Conservation (phyloP, 2,797 vertebrate genomes). For the Microctenopoma steveboyesi region DNA sequence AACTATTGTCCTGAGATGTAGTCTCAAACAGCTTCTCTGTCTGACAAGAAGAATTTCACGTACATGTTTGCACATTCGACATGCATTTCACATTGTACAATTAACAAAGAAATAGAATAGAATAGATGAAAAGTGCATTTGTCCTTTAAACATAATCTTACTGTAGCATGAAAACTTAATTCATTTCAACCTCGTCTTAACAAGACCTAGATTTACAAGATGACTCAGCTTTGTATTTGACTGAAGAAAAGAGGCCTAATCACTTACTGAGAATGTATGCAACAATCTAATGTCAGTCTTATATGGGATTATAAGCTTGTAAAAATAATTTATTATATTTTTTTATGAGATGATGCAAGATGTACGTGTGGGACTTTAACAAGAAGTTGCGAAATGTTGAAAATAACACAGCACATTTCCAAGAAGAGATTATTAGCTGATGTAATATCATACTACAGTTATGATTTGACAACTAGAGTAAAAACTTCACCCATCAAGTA, state of each 20-base stretch:
- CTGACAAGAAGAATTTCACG: slow-evolving; percentile 16
- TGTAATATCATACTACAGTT: background rate
- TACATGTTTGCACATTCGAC: background rate
- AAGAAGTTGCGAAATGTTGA: background rate
- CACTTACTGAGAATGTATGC: background rate
- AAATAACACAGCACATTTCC: background rate
- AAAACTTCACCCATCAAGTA: background rate
- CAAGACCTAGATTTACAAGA: slow-evolving; percentile 3
- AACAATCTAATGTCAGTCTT: background rate
- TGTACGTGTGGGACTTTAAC: background rate
- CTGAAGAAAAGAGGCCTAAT: slow-evolving; percentile 9
- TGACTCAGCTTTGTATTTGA: background rate
- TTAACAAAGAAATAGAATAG: too few relatives aligned
- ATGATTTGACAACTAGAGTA: slow-evolving; percentile 6
- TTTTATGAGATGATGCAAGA: slow-evolving; percentile 1
- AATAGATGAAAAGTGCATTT: background rate
- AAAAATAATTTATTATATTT: background rate
- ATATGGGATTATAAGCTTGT: background rate
- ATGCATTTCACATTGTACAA: slow-evolving; percentile 1
- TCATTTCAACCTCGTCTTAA: background rate
- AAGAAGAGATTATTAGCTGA: slow-evolving; percentile 6
- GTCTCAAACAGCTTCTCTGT: slow-evolving; percentile 11
- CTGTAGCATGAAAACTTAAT: background rate
- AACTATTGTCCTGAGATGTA: background rate
- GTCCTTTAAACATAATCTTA: background rate